phyloP scores from a whole-genome alignment of 2,113 vertebrate genomes.

The Pelmatolapia mariae region DNA sequence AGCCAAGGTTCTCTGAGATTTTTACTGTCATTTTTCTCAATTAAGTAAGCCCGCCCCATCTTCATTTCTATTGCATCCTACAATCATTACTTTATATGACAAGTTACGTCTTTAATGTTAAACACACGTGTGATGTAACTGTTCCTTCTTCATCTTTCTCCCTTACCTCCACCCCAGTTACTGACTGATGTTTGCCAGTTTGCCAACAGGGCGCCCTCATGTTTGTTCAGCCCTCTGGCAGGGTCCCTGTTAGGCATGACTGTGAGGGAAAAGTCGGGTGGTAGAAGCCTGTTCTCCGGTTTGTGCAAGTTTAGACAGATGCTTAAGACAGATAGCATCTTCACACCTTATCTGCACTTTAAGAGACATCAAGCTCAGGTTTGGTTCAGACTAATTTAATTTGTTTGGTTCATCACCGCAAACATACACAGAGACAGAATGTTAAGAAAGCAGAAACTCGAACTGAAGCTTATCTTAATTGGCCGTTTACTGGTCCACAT shows the following conservation, averaged over 20 bases:
- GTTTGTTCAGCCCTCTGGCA: background rate
- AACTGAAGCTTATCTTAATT: background rate
- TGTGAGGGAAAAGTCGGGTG: background rate
- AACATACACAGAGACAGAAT: background rate
- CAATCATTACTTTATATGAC: too few relatives aligned
- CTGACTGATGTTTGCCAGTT: conserved; percentile 7
- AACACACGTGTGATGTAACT: background rate
- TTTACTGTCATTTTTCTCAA: background rate
- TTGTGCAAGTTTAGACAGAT: background rate
- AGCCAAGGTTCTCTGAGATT: background rate
- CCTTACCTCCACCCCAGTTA: background rate
- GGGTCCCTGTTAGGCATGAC: background rate
- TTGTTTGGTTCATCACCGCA: background rate
- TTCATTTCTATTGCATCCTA: background rate
- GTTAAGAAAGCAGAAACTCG: background rate
- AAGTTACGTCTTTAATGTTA: background rate
- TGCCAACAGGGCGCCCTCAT: background rate
- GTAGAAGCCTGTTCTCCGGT: background rate
- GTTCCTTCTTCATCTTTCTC: background rate
- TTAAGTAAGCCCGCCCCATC: background rate
- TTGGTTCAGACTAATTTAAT: background rate
- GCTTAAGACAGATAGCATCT: background rate
- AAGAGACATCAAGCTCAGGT: background rate
- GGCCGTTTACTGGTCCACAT: background rate
- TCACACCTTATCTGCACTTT: background rate